Percentiles rank a stretch among this genome's conserved stretches.
These are phyloP conservation scores for Odontamblyopus rebecca DNA, from an alignment of 2,797 vertebrate species.

Conservation along the genomic window DNA sequence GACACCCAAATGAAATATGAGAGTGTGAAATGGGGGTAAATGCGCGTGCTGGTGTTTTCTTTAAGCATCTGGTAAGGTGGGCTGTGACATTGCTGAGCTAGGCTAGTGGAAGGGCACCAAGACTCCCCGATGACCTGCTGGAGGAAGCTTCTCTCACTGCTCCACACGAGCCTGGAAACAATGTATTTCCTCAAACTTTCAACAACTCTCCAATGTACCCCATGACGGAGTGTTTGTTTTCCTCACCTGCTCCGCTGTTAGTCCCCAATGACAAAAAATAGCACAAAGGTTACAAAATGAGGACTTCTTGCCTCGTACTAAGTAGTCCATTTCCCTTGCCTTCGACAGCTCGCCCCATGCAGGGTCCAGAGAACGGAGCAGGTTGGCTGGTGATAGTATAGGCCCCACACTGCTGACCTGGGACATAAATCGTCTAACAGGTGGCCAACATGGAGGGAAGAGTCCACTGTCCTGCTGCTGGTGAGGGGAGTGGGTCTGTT, in stretches of 20 bases:
- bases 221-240: conserved; percentile 33
- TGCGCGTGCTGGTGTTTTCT: conserved; percentile 70
- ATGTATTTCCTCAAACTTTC: conserved; percentile 40
- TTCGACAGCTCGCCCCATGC: conserved; percentile 26
- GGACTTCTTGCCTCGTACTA: conserved; percentile 30
- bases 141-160: conserved; percentile 54
- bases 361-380: conserved; percentile 49
- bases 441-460: conserved; percentile 69
- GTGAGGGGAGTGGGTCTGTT: conserved; percentile 67
- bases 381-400: conserved; percentile 61
- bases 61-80: conserved; percentile 73
- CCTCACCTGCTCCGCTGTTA: conserved; percentile 12
- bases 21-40: conserved; percentile 75
- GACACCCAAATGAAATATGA: conserved; percentile 72
- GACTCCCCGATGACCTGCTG: conserved; percentile 64
- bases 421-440: conserved; percentile 80
- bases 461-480: conserved; percentile 72
- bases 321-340: conserved; percentile 19
- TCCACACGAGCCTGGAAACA: conserved; percentile 29
- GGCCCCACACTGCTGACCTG: conserved; percentile 61
- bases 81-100: conserved; percentile 74
- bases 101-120: conserved; percentile 69
- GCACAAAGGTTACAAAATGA: conserved; percentile 40
- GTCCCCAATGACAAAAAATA: conserved; percentile 27
- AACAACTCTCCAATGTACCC: conserved; percentile 31